Conservation (phyloP, 92 coral and sea anemone species). For the Hydrozoanthus gracilis region DNA sequence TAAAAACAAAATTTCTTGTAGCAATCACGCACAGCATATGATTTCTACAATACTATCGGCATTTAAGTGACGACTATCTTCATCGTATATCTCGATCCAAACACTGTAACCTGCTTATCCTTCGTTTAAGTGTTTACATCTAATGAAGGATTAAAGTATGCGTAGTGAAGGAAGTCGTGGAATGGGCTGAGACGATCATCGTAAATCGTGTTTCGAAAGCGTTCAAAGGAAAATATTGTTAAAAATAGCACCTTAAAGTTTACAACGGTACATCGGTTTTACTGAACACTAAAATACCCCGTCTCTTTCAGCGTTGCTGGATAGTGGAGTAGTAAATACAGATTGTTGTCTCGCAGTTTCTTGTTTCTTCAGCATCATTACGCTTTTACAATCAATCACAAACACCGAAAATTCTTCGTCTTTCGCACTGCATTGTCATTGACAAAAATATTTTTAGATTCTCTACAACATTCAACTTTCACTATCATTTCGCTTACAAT, state of each 20-base stretch:
- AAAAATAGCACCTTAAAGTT: background rate
- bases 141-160: background rate
- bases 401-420: no score
- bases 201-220: background rate
- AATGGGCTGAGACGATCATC: constrained; percentile 21
- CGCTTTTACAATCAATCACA: no score
- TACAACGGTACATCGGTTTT: background rate
- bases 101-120: background rate
- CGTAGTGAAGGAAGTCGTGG: constrained; percentile 9
- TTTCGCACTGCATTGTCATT: no score
- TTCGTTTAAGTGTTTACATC: constrained; percentile 9
- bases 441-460: no score
- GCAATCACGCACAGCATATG: background rate
- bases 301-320: background rate
- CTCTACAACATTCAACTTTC: no score
- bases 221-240: background rate
- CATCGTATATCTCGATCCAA: background rate
- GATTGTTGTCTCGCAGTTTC: no score
- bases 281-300: background rate
- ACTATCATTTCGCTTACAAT: no score
- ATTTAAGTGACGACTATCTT: background rate
- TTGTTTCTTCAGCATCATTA: no score
- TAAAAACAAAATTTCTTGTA: background rate
- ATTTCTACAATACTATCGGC: background rate
- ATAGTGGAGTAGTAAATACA: no score